phyloP scores from a whole-genome alignment of 2,113 vertebrate genomes.

The Eleginops maclovinus region DNA sequence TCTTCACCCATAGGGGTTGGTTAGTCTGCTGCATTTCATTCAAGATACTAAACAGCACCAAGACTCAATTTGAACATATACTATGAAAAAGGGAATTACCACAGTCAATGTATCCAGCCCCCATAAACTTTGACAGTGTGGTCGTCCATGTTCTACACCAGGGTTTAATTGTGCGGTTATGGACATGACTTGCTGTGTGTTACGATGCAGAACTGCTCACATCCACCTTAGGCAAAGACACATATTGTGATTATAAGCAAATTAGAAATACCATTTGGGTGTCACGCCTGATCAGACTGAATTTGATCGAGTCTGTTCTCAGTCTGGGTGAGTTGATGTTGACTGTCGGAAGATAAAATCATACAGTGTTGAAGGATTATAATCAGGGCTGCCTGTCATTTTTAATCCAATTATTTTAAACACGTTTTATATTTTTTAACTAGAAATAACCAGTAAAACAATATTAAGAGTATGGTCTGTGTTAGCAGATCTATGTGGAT shows the following conservation, averaged over 20 bases:
- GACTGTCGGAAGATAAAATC: neutral
- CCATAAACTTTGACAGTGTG: neutral
- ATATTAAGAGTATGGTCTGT: no score
- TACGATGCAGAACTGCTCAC: neutral
- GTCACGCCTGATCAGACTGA: neutral
- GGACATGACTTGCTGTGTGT: neutral
- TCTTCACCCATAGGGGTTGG: constrained; percentile 10
- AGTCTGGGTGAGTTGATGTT: neutral
- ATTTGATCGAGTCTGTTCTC: neutral
- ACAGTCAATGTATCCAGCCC: neutral
- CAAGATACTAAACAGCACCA: constrained; percentile 10
- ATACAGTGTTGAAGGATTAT: neutral
- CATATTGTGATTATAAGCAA: neutral
- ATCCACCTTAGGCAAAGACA: neutral
- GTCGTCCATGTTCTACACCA: constrained; percentile 4
- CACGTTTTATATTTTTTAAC: neutral
- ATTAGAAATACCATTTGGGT: neutral
- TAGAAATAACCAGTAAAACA: neutral
- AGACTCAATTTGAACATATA: neutral
- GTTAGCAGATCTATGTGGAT: no score
- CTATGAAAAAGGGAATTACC: neutral
- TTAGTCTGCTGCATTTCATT: constrained; percentile 3
- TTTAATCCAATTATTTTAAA: neutral
- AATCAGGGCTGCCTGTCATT: neutral
- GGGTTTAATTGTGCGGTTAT: neutral